phyloP scores from a whole-genome alignment of 35 echinoderm and acorn worm genomes.

The Patiria miniata region DNA sequence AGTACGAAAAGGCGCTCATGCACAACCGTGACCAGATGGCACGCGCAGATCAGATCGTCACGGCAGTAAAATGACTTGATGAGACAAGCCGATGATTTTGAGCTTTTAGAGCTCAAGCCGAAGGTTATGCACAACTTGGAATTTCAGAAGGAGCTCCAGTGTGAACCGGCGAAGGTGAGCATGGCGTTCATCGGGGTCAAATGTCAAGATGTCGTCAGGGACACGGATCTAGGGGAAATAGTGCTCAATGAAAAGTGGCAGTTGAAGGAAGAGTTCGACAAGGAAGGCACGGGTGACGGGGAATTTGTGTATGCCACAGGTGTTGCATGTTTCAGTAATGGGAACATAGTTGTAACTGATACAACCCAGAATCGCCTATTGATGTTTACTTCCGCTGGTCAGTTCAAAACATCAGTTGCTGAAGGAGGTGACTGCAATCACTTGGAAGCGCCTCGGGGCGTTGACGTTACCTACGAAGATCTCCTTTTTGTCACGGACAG shows the following conservation, averaged over 20 bases:
- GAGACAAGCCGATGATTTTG: background rate
- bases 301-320: constrained; percentile 6
- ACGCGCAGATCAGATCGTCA: too few species aligned
- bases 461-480: background rate
- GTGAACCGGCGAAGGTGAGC: too few species aligned
- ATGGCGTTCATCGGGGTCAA: too few species aligned
- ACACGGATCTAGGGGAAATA: too few species aligned
- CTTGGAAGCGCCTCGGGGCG: background rate
- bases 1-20: background rate
- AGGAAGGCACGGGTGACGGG: background rate
- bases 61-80: too few species aligned
- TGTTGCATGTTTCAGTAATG: constrained; percentile 18
- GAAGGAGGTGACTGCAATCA: background rate
- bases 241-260: too few species aligned
- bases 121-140: background rate
- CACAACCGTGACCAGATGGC: background rate
- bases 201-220: too few species aligned
- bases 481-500: constrained; percentile 15
- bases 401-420: too few species aligned
- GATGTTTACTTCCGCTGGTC: too few species aligned
- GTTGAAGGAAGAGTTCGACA: too few species aligned
- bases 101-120: background rate
- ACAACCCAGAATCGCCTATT: background rate
- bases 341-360: too few species aligned
- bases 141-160: too few species aligned